These are phyloP conservation scores for Oreochromis niloticus DNA, from an alignment of 2,113 vertebrate genomes.

Conservation along the genomic window DNA sequence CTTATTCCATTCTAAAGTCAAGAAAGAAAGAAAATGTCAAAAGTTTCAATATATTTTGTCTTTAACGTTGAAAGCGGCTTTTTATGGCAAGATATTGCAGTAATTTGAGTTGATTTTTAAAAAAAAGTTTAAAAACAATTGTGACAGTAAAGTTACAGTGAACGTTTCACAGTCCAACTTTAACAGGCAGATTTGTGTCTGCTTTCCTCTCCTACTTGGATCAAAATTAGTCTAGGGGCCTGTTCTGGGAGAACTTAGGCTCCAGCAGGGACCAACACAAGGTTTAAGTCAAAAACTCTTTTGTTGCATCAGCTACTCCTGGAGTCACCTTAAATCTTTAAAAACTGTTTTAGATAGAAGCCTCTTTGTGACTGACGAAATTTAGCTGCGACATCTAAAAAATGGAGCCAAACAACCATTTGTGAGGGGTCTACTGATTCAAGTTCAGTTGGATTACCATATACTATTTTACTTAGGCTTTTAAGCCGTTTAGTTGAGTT, in stretches of 20 bases:
- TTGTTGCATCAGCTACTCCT: conserved; percentile 29
- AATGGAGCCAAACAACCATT: neutral
- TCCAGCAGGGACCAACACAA: neutral
- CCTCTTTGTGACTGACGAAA: neutral
- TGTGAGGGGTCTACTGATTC: neutral
- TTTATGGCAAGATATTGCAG: conserved; percentile 15
- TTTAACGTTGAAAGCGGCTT: neutral
- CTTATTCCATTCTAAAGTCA: neutral
- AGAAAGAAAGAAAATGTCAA: neutral
- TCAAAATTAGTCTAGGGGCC: conserved; percentile 39
- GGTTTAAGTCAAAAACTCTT: conserved; percentile 11
- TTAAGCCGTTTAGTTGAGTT: neutral
- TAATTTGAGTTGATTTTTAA: neutral
- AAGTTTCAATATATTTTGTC: conserved; percentile 16
- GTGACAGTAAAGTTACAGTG: conserved; percentile 35
- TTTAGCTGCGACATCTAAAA: neutral
- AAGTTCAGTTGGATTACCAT: neutral
- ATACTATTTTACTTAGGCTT: neutral
- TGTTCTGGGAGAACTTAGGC: conserved; percentile 16
- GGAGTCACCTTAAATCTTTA: neutral
- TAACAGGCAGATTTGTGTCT: conserved; percentile 43
- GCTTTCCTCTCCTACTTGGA: conserved; percentile 43
- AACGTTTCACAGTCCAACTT: conserved; percentile 19
- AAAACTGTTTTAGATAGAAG: neutral
- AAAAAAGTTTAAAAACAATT: neutral